Percentiles rank a stretch among this genome's conserved stretches.
phyloP scores from a whole-genome alignment of 2,797 vertebrate species.

The Eidolon dupreanum region DNA sequence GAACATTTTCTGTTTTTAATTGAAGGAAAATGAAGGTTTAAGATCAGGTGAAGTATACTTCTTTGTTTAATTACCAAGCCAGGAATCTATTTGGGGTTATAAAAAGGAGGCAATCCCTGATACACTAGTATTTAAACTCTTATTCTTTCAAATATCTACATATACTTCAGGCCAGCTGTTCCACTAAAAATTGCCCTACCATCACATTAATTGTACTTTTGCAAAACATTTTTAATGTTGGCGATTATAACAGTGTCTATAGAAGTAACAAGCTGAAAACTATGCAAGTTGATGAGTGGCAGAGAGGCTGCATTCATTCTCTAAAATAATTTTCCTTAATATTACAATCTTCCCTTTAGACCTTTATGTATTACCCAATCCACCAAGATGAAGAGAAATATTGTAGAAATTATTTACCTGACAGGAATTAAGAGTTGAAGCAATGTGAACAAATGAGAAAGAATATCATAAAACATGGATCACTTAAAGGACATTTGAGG shows the following conservation, averaged over 20 bases:
- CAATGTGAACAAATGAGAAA: not conserved
- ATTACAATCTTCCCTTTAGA: not conserved
- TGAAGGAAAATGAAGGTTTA: constrained; percentile 9
- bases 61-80: not conserved
- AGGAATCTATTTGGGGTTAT: not conserved
- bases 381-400: not conserved
- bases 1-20: constrained; percentile 4
- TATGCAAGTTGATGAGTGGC: not conserved
- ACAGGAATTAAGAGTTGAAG: not conserved
- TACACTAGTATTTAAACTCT: not conserved
- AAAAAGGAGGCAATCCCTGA: not conserved
- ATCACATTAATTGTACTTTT: not conserved
- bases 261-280: not conserved
- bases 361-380: not conserved
- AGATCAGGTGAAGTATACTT: not conserved
- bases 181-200: not conserved
- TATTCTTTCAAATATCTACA: not conserved
- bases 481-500: not conserved
- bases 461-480: not conserved
- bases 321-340: not conserved
- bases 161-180: not conserved
- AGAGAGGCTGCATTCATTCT: not conserved
- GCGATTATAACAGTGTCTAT: not conserved
- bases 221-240: not conserved
- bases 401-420: not conserved